Base-by-base conservation (phyloP, 2,113 vertebrate species). In the Prolemur simus region DNA sequence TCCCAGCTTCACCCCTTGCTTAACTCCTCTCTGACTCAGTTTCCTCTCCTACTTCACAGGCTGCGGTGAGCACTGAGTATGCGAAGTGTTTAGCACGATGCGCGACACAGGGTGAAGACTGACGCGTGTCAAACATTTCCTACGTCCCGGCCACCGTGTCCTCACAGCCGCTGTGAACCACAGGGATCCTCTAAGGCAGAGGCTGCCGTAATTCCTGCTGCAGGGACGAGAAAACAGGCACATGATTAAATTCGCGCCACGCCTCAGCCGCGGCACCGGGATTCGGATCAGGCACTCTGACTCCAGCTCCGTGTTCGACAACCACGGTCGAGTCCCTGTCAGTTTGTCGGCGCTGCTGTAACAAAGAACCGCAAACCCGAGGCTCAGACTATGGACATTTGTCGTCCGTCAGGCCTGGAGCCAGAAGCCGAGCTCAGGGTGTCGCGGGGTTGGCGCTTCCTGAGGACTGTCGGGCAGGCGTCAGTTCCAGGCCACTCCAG, bases 181-280 rank as follows among this genome's bases (percentile, higher is more conserved):
- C 32, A 63, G 39, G 20, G 81, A 66, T 5, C 20, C 13, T 73
- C 0, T 49, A 23, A 68, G 39, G 47, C 32, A 15, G 25, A 39
- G n/a, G 27, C 10, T 64, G 39, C 52, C 88, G 34, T 32, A 34
- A 74, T 3, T 10, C 12, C 27, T 10, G 77, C 37, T 77, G 58
- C 63, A 45, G 80, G 37, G 34, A 89, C 42, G 17, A 27, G 13
- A 54, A 94, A 91, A 73, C 29, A 95, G 76, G 25, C 49, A 32
- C 5, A 4, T 29, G 81, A 81, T 69, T 39, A 32, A 49, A 42
- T 32, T n/a, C 32, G 34, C 0, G n/a, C 17, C 76, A 64, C 21
- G 81, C 49, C 25, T 42, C 74, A 45, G 13, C 15, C 34, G 23
- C 17, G 27, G 27, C 9, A 12, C 21, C 21, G 21, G 6, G 17